Conservation (phyloP, 2,888 invertebrate species). For the Orthosia gothica region DNA sequence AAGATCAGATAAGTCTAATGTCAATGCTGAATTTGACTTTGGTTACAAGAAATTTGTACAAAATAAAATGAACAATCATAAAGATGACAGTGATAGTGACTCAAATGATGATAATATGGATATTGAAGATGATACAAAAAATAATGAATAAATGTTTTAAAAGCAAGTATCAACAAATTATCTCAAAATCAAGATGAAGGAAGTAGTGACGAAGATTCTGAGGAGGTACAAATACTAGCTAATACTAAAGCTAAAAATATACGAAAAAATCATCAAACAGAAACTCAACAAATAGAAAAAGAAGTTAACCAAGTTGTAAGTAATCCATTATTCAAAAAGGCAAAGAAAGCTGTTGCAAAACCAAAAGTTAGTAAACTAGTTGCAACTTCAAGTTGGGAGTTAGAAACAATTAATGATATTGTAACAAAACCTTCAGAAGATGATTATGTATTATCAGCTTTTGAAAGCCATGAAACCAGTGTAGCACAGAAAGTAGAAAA, state of each 20-base stretch:
- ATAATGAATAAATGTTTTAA: conserved; percentile 71
- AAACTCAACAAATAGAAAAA: conserved; percentile 55
- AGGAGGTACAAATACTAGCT: conserved; percentile 22
- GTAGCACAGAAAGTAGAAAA: conserved; percentile 81
- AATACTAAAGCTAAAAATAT: conserved; percentile 23
- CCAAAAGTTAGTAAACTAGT: conserved; percentile 60
- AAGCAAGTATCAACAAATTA: conserved; percentile 75
- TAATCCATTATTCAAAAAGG: conserved; percentile 47
- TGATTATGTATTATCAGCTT: conserved; percentile 82
- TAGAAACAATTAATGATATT: conserved; percentile 86
- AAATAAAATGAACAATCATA: conserved; percentile 80
- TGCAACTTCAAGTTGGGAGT: conserved; percentile 89
- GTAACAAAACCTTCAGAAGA: conserved; percentile 77
- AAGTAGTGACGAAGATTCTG: conserved; percentile 35
- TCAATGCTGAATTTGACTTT: conserved; percentile 92
- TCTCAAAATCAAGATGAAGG: conserved; percentile 57
- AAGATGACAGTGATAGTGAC: conserved; percentile 80
- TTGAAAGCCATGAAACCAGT: conserved; percentile 81
- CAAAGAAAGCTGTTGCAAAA: conserved; percentile 48
- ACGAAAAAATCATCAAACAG: conserved; percentile 26
- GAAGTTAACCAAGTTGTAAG: conserved; percentile 35
- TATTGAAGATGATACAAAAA: conserved; percentile 30
- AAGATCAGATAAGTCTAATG: conserved; percentile 87
- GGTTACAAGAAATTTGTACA: conserved; percentile 94
- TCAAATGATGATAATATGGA: conserved; percentile 69